phyloP scores from a whole-genome alignment of 2,888 invertebrate species.

The Luperina nickerlii region DNA sequence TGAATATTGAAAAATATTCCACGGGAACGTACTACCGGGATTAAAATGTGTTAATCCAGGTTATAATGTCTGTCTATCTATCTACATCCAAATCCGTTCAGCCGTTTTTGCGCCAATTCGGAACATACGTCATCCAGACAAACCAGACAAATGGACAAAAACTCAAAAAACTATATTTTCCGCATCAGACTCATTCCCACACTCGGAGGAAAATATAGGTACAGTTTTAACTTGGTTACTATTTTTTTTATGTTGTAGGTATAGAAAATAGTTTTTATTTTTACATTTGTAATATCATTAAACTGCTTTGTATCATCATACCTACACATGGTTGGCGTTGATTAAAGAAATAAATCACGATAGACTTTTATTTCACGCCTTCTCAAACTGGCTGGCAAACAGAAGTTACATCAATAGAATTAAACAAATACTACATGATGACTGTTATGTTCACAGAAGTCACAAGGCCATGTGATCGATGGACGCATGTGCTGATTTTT shows the following conservation, averaged over 20 bases:
- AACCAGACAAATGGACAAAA: neutral
- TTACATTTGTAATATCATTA: slow-evolving; percentile 4
- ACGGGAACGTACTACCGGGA: too few relatives aligned
- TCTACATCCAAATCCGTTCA: too few relatives aligned
- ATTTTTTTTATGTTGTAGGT: too few relatives aligned
- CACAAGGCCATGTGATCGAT: slow-evolving; percentile 22
- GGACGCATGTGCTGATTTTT: too few relatives aligned
- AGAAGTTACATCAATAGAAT: slow-evolving; percentile 27
- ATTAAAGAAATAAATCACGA: slow-evolving; percentile 36
- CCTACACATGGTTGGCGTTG: slow-evolving; percentile 3
- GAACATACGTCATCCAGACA: too few relatives aligned
- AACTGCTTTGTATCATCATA: slow-evolving; percentile 8
- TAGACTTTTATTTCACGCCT: slow-evolving; percentile 42
- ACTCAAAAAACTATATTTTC: too few relatives aligned
- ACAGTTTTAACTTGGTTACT: too few relatives aligned
- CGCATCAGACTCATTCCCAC: too few relatives aligned
- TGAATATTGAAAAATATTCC: too few relatives aligned
- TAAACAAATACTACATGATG: slow-evolving; percentile 36
- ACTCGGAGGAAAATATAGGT: neutral
- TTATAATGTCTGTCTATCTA: too few relatives aligned
- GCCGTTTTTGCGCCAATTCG: too few relatives aligned
- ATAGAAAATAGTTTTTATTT: neutral
- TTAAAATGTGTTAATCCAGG: too few relatives aligned
- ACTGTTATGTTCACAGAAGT: slow-evolving; percentile 2
- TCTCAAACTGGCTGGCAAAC: slow-evolving; percentile 23